Evolutionary conservation across 2,888 invertebrate genomes (phyloP).

Genomic region (Pachymerium ferrugineum): DNA sequence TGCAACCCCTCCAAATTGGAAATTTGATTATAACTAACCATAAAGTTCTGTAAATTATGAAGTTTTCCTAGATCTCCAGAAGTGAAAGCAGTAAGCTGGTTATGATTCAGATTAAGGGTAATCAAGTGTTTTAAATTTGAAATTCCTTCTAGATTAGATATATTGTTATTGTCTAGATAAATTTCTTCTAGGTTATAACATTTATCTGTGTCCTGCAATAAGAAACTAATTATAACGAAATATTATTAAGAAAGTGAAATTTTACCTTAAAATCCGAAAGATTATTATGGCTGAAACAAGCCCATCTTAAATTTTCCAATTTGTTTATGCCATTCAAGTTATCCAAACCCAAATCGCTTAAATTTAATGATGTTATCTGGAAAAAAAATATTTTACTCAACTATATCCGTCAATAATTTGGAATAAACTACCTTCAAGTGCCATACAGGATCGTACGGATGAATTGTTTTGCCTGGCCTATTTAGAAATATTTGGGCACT

Average conservation of each 20-base stretch:
- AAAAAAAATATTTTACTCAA: background rate
- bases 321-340: background rate
- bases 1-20: background rate
- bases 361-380: slow-evolving; percentile 3
- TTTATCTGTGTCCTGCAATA: background rate
- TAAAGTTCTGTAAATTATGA: background rate
- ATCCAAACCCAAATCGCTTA: background rate
- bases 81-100: background rate
- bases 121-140: background rate
- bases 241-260: background rate
- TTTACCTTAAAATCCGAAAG: background rate
- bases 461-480: background rate
- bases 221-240: background rate
- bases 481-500: background rate
- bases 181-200: background rate
- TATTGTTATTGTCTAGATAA: background rate
- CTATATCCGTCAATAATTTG: background rate
- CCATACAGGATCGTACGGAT: background rate
- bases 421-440: background rate
- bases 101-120: background rate
- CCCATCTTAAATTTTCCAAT: slow-evolving; percentile 28
- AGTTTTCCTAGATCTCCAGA: background rate
- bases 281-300: slow-evolving; percentile 21
- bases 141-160: background rate
- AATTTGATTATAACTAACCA: background rate